phyloP scores from a whole-genome alignment of 2,797 vertebrate species.

The Xenops minutus region DNA sequence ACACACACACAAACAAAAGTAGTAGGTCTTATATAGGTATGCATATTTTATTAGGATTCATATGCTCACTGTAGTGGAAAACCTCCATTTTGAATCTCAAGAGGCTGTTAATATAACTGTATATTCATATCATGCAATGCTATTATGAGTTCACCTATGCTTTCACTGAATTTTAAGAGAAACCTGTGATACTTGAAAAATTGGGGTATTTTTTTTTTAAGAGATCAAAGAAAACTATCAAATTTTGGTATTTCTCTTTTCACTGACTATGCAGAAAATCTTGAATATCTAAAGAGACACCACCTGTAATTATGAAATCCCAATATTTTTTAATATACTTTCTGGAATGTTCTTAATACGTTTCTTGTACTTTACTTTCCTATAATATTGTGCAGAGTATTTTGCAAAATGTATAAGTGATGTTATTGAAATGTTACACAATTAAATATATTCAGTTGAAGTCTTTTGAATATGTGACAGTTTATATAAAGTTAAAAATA shows the following conservation, averaged over 20 bases:
- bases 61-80: slow-evolving; percentile 18
- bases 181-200: neutral
- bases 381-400: neutral
- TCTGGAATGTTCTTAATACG: neutral
- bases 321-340: neutral
- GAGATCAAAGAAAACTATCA: neutral
- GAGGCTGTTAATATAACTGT: neutral
- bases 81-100: neutral
- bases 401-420: neutral
- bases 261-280: neutral
- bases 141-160: slow-evolving; percentile 1
- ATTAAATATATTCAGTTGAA: neutral
- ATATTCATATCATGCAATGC: slow-evolving; percentile 10
- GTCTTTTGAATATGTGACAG: neutral
- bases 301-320: neutral
- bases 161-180: slow-evolving; percentile 23
- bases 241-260: neutral
- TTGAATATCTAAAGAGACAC: neutral
- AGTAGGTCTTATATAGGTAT: neutral
- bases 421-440: neutral
- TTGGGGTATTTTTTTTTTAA: neutral
- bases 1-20: neutral
- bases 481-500: neutral
- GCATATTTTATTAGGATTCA: slow-evolving; percentile 12
- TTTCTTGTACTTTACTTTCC: neutral